Percentiles rank a stretch among this genome's conserved stretches.
These are phyloP conservation scores for Aspidoscelis tigris DNA, from an alignment of 2,113 vertebrate species.

Conservation along the genomic window DNA sequence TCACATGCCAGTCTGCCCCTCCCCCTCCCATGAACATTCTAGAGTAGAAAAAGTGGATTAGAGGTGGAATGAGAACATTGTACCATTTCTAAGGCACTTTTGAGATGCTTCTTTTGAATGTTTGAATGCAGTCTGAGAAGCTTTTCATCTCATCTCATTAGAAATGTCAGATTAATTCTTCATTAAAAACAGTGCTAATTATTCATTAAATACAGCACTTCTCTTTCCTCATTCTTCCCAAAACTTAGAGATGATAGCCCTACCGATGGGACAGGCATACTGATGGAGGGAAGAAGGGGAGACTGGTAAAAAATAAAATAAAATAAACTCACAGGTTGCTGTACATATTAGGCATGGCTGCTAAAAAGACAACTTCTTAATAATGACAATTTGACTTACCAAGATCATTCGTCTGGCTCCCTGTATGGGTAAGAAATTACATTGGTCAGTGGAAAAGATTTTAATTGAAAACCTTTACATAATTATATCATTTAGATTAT, in stretches of 20 bases:
- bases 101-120: too few species aligned
- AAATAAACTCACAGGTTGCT: not conserved
- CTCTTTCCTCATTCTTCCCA: not conserved
- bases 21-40: too few species aligned
- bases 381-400: slow-evolving; percentile 47
- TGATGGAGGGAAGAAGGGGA: not conserved
- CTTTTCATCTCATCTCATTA: not conserved
- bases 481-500: slow-evolving; percentile 2
- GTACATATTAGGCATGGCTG: not conserved
- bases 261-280: too few species aligned
- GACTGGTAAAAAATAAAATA: not conserved
- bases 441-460: not conserved
- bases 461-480: not conserved
- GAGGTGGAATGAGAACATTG: too few species aligned
- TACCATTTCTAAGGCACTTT: too few species aligned
- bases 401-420: slow-evolving; percentile 50
- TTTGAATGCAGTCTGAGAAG: not conserved
- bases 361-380: not conserved
- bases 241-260: not conserved
- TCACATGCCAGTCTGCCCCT: too few species aligned
- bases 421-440: slow-evolving; percentile 47
- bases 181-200: too few species aligned
- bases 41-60: too few species aligned
- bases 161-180: too few species aligned
- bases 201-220: not conserved